A percentile compares a stretch with the other conserved stretches of the same genome.
Conservation (phyloP, 2,113 vertebrate genomes). For the Callaeas wilsoni region DNA sequence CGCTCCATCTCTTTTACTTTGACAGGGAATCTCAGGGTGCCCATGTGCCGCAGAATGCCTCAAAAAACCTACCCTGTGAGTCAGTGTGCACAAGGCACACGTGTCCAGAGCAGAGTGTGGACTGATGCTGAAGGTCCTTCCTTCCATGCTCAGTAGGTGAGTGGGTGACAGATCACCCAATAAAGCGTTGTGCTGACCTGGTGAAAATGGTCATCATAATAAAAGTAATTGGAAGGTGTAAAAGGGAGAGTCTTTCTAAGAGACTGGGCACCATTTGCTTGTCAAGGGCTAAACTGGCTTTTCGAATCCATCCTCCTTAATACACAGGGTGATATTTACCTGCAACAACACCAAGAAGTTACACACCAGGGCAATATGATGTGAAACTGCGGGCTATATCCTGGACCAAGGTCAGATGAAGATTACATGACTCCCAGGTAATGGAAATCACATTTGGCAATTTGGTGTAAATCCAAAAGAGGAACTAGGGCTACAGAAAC, state of each 20-base stretch:
- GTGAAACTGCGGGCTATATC: not conserved
- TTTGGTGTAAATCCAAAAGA: not conserved
- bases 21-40: not conserved
- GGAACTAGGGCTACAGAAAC: not conserved
- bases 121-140: not conserved
- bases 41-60: not conserved
- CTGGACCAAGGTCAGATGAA: not conserved
- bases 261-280: not conserved
- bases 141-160: not conserved
- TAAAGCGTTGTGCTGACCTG: not conserved
- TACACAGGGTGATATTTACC: not conserved
- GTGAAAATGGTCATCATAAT: not conserved
- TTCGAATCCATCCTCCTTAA: not conserved
- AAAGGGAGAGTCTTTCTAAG: not conserved
- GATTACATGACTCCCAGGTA: not conserved
- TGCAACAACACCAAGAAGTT: not conserved
- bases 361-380: not conserved
- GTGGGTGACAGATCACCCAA: not conserved
- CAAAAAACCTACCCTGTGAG: not conserved
- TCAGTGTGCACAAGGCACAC: not conserved
- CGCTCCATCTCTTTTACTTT: not conserved
- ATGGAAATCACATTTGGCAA: not conserved
- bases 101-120: not conserved
- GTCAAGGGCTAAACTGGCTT: not conserved
- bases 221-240: not conserved